These are phyloP conservation scores for Sebastes diaconus DNA, from an alignment of 2,797 vertebrate genomes.

Conservation along the genomic window DNA sequence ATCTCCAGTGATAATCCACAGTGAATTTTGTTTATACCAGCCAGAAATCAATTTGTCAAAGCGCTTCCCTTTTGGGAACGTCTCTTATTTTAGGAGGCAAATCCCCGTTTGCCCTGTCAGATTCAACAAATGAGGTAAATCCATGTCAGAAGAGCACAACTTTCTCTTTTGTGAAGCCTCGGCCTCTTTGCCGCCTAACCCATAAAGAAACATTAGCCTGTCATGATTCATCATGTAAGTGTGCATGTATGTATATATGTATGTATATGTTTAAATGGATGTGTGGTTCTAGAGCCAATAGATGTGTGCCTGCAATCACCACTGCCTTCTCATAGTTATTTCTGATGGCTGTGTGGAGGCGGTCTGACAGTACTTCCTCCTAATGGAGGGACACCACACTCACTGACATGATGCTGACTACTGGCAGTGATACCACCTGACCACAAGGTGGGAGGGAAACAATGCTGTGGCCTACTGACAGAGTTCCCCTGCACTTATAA, in stretches of 20 bases:
- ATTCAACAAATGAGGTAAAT: slow-evolving; percentile 18
- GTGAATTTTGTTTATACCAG: slow-evolving; percentile 17
- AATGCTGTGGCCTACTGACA: slow-evolving; percentile 13
- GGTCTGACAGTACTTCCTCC: slow-evolving; percentile 46
- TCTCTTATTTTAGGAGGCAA: slow-evolving; percentile 38
- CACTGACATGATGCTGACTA: slow-evolving; percentile 41
- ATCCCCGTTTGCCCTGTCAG: slow-evolving; percentile 20
- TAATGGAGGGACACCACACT: slow-evolving; percentile 40
- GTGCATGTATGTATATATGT: not conserved
- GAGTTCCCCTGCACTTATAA: not conserved
- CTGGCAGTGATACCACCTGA: slow-evolving; percentile 28
- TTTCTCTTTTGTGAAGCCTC: not conserved
- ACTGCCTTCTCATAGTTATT: slow-evolving; percentile 29
- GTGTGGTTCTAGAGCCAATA: not conserved
- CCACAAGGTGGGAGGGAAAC: slow-evolving; percentile 14
- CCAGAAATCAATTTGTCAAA: slow-evolving; percentile 32
- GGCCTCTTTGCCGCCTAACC: not conserved
- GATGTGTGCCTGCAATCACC: slow-evolving; percentile 16
- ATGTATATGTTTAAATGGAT: not conserved
- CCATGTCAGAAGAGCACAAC: slow-evolving; percentile 2
- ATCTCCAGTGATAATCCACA: slow-evolving; percentile 18
- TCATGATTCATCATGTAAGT: not conserved
- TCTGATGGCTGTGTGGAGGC: slow-evolving; percentile 20
- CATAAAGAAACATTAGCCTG: not conserved
- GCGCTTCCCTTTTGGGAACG: slow-evolving; percentile 13